Percentiles rank a stretch among this genome's conserved stretches.
Evolutionary conservation across 2,888 invertebrate species (phyloP).

Genomic region (Dendrolimus houi): DNA sequence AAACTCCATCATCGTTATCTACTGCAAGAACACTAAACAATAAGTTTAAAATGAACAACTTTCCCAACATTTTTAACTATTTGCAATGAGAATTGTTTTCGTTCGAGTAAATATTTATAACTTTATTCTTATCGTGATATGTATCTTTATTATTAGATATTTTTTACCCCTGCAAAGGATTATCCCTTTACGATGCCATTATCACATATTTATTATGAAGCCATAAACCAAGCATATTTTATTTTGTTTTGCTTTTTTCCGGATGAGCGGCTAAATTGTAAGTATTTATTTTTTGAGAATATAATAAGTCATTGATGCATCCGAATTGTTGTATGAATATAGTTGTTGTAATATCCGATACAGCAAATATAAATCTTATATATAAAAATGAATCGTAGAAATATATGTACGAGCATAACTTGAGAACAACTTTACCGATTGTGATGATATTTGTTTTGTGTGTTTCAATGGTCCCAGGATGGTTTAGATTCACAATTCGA

Average conservation of each 20-base stretch:
- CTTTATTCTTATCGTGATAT: not conserved
- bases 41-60: not conserved
- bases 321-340: too few species aligned
- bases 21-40: not conserved
- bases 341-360: too few species aligned
- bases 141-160: not conserved
- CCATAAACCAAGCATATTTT: too few species aligned
- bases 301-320: too few species aligned
- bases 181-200: not conserved
- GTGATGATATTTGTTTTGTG: too few species aligned
- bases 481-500: too few species aligned
- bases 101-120: not conserved
- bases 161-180: not conserved
- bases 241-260: not conserved
- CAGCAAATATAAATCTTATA: too few species aligned
- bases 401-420: too few species aligned
- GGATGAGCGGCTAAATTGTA: not conserved
- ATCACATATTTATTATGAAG: not conserved
- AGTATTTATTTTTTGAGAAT: too few species aligned
- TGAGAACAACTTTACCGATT: too few species aligned
- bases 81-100: not conserved
- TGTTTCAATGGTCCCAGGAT: too few species aligned
- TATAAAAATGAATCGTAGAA: too few species aligned
- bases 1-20: not conserved
- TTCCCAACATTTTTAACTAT: not conserved